Percentiles rank a stretch among this genome's conserved stretches.
These are phyloP conservation scores for Hirundichthys speculiger DNA, from an alignment of 2,113 vertebrate genomes.

Conservation along the genomic window DNA sequence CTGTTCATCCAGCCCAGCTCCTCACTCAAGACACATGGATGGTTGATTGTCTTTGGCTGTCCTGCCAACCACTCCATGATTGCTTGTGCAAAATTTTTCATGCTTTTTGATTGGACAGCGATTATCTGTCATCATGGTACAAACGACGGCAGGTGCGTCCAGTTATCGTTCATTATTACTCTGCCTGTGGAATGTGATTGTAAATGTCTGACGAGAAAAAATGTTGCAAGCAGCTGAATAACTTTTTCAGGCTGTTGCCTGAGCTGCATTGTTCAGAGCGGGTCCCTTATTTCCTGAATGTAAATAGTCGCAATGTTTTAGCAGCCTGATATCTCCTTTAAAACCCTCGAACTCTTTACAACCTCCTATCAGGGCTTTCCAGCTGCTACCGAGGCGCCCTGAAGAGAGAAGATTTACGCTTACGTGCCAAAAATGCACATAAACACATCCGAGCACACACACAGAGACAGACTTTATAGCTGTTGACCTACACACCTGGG, in stretches of 20 bases:
- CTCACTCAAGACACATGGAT: neutral
- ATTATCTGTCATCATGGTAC: neutral
- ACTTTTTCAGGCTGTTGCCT: neutral
- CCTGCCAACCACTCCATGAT: conserved; percentile 11
- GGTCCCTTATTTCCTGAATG: neutral
- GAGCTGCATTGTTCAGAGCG: neutral
- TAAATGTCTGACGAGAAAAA: too few species aligned
- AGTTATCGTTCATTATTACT: neutral
- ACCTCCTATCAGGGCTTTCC: conserved; percentile 22
- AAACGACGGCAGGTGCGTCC: neutral
- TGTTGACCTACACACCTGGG: conserved; percentile 24
- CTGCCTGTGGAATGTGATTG: neutral
- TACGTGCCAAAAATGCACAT: conserved; percentile 3
- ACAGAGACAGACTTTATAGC: conserved; percentile 20
- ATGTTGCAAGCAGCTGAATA: neutral
- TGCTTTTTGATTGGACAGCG: conserved; percentile 1
- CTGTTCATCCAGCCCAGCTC: neutral
- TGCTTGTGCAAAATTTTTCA: neutral
- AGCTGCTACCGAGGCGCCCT: neutral
- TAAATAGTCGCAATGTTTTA: neutral
- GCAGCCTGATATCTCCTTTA: neutral
- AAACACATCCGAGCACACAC: too few species aligned
- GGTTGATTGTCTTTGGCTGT: conserved; percentile 10
- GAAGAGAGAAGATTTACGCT: conserved; percentile 11
- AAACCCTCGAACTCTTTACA: conserved; percentile 19